Conservation (phyloP, 2,888 invertebrate species). For the Agonopterix alstromeriana region DNA sequence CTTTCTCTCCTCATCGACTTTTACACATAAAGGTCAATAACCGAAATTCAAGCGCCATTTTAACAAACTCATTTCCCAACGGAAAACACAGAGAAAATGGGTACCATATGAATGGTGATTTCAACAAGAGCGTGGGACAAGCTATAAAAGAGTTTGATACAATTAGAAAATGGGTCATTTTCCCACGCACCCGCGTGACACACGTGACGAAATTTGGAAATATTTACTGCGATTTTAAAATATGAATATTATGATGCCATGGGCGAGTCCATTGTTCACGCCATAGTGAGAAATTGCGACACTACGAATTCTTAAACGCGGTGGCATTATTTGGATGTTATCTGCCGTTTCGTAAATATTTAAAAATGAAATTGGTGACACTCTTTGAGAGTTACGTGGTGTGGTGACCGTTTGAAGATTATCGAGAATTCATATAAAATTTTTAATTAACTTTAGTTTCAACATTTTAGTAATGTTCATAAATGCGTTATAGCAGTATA, state of each 20-base stretch:
- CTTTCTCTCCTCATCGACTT: too few relatives aligned
- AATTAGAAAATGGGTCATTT: slow-evolving; percentile 2
- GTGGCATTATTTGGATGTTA: too few relatives aligned
- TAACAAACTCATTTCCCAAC: slow-evolving; percentile 24
- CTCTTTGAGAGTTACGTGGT: too few relatives aligned
- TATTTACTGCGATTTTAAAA: not conserved
- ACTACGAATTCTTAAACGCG: too few relatives aligned
- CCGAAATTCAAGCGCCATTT: slow-evolving; percentile 8
- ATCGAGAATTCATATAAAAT: too few relatives aligned
- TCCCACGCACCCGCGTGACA: slow-evolving; percentile 5
- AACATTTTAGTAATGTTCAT: too few relatives aligned
- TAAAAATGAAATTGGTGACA: too few relatives aligned
- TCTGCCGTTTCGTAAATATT: too few relatives aligned
- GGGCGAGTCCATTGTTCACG: not conserved
- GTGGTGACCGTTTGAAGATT: too few relatives aligned
- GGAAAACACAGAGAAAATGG: slow-evolving; percentile 28
- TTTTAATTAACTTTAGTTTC: too few relatives aligned
- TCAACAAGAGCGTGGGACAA: slow-evolving; percentile 21
- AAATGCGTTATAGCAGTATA: too few relatives aligned
- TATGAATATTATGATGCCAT: slow-evolving; percentile 5
- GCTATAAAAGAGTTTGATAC: not conserved
- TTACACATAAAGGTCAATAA: too few relatives aligned
- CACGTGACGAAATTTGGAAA: slow-evolving; percentile 7
- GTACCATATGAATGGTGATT: slow-evolving; percentile 14
- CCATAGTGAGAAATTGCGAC: not conserved